Base-by-base conservation (phyloP, 2,113 vertebrate species). In the Sitta europaea region DNA sequence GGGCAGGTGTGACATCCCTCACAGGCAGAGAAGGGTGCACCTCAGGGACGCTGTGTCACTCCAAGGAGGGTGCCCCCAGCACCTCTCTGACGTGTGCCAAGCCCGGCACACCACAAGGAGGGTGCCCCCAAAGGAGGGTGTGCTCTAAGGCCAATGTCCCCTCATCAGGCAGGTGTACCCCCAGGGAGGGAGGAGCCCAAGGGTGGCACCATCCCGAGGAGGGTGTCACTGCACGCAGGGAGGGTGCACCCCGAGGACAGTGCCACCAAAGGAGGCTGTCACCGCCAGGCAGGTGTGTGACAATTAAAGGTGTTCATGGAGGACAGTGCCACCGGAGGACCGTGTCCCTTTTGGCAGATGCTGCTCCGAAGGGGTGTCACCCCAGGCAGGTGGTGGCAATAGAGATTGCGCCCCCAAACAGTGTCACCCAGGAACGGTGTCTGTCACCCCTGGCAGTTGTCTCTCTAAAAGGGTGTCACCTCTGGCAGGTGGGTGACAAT, bases 391-490 rank as follows among this genome's bases (percentile, higher is more conserved):
- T 19, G 33, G 1, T 2, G 9, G 11, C 53, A 31, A 21, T 29
- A 36, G 9, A 50, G 13, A 29, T 29, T 16, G 19, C 12, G 27
- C 58, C 35, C n/a, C 9, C 3, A 10, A 9, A 17, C 14, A 23
- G 9, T 51, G 66, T 23, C 58, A n/a, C 62, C 3, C 6, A 4
- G 9, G 12, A 7, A n/a, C 22, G 14, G 19, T 22, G n/a, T 38
- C 66, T 28, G n/a, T 36, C 66, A 28, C n/a, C 10, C 3, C 10
- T 0, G 2, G 7, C 36, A 61, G 36, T 10, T 40, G 59, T 2
- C 20, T n/a, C 54, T n/a, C 54, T 14, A 22, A 55, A n/a, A 23
- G 38, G 38, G 2, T 31, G 27, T 51, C 58, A 23, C 36, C 13
- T 13, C 10, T 2, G 10, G 43, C 38, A 21, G 54, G 12, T 5